phyloP scores from a whole-genome alignment of 2,888 invertebrate genomes.

The Drosophila paracracens region DNA sequence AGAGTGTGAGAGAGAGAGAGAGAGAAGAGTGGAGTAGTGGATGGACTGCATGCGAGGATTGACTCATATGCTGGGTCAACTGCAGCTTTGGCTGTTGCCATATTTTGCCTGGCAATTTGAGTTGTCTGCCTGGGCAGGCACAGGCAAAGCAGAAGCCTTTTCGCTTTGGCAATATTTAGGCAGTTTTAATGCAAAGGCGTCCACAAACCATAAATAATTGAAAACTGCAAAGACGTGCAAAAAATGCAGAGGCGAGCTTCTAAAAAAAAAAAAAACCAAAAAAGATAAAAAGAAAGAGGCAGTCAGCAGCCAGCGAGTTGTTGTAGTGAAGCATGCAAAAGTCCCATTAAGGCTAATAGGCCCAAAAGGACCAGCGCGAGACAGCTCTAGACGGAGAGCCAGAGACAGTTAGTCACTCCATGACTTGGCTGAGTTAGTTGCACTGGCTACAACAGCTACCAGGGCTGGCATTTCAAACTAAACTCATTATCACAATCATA shows the following conservation, averaged over 20 bases:
- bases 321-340: conserved; percentile 76
- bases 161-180: conserved; percentile 65
- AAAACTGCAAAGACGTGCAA: conserved; percentile 79
- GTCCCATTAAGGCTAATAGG: conserved; percentile 79
- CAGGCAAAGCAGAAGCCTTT: conserved; percentile 29
- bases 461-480: conserved; percentile 36
- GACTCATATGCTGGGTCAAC: conserved; percentile 68
- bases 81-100: conserved; percentile 52
- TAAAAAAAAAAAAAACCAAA: conserved; percentile 10
- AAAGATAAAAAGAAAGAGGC: conserved; percentile 32
- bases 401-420: conserved; percentile 57
- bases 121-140: conserved; percentile 49
- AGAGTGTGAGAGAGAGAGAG: neutral
- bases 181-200: conserved; percentile 76
- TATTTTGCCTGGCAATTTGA: conserved; percentile 62
- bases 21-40: neutral
- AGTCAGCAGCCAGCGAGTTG: conserved; percentile 59
- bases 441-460: conserved; percentile 37
- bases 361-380: conserved; percentile 63
- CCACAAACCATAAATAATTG: conserved; percentile 81
- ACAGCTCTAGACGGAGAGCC: conserved; percentile 36
- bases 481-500: conserved; percentile 4
- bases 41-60: conserved; percentile 38
- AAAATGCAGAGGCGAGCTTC: conserved; percentile 61
- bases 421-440: conserved; percentile 57